Conservation (phyloP, 2,113 vertebrate genomes). For the Podarcis cretensis region DNA sequence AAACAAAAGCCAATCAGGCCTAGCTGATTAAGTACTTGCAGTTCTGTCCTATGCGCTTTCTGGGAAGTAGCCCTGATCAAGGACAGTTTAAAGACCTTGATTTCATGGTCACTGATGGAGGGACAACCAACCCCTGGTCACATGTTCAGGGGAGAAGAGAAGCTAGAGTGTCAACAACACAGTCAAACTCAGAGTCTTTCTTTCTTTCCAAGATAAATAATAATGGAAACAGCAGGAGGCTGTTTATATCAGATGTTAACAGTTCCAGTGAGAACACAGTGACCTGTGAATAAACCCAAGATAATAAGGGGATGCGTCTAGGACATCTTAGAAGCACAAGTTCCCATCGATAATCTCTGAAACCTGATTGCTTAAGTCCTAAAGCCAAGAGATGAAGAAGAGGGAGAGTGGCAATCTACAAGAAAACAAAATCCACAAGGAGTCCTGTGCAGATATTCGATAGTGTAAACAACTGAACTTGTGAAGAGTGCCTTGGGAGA, state of each 20-base stretch:
- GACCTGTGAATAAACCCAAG: not conserved
- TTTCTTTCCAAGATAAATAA: not conserved
- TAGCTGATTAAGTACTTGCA: not conserved
- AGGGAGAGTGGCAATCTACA: not conserved
- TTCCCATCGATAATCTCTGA: not conserved
- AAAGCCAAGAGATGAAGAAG: not conserved
- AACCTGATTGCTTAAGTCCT: not conserved
- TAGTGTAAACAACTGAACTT: not conserved
- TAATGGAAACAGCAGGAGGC: not conserved
- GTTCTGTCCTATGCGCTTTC: not conserved
- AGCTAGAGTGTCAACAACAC: not conserved
- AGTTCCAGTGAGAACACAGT: not conserved
- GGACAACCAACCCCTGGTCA: not conserved
- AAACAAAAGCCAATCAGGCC: not conserved
- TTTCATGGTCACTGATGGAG: not conserved
- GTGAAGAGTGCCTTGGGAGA: too few species aligned
- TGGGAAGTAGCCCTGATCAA: not conserved
- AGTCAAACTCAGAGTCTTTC: not conserved
- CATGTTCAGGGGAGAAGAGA: not conserved
- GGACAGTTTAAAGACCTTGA: not conserved
- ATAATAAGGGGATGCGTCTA: not conserved
- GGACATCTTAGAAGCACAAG: not conserved
- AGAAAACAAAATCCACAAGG: not conserved
- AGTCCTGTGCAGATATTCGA: not conserved
- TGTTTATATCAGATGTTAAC: not conserved